phyloP scores from a whole-genome alignment of 1,140 invertebrate species.

The Ceratina calcarata region DNA sequence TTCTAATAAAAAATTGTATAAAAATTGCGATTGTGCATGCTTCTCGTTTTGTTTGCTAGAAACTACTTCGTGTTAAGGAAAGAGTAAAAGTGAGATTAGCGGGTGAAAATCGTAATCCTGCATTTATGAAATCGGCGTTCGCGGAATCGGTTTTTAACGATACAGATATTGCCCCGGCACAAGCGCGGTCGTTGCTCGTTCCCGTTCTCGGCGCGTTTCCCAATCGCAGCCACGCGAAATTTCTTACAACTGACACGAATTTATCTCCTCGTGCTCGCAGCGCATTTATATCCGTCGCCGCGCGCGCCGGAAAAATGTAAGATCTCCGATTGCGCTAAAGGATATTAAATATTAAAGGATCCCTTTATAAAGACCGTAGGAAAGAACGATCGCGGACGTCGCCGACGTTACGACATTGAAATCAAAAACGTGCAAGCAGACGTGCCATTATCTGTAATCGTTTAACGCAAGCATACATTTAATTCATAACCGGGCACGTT shows the following conservation, averaged over 20 bases:
- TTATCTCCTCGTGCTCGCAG: conserved; percentile 26
- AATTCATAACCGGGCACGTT: background rate
- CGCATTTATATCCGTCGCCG: conserved; percentile 29
- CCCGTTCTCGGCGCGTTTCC: background rate
- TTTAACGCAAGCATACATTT: background rate
- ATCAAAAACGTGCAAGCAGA: background rate
- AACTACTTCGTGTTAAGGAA: too few species aligned
- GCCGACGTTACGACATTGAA: too few species aligned
- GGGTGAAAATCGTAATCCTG: background rate
- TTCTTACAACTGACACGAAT: conserved; percentile 34
- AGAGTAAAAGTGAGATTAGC: too few species aligned
- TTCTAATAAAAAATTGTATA: too few species aligned
- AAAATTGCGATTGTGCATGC: too few species aligned
- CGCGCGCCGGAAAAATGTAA: conserved; percentile 10
- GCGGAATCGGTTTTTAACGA: conserved; percentile 25
- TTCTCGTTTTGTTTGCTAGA: too few species aligned
- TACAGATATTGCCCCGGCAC: conserved; percentile 19
- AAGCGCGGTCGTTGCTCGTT: conserved; percentile 1
- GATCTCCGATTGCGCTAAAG: conserved; percentile 16
- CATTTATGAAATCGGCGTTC: conserved; percentile 26
- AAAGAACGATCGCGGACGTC: too few species aligned
- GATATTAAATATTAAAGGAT: background rate
- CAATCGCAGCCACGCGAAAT: conserved; percentile 42
- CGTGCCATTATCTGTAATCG: background rate
- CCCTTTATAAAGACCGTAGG: background rate